Base-by-base conservation (phyloP, 2,113 vertebrate species). In the Damaliscus lunatus region DNA sequence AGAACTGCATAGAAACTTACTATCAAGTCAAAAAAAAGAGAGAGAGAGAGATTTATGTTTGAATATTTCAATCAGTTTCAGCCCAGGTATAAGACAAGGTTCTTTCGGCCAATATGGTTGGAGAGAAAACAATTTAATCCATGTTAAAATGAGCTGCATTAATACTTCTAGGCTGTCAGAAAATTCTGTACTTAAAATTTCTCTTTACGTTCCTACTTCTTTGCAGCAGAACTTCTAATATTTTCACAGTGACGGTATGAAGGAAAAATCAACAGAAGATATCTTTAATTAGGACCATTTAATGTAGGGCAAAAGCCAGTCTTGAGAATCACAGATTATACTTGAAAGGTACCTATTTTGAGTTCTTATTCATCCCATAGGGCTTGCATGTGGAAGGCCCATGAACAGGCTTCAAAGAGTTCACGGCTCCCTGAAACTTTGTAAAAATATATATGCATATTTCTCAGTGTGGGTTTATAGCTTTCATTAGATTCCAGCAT, bases 401-500 rank as follows among this genome's bases (percentile, higher is more conserved):
- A 88, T 46, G 40, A 88, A 96, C 92, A 95, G 3, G 0, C 16
- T 88, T 97, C 90, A 93, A 91, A 94, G 36, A 88, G n/a, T 52
- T 95, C 33, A 50, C 40, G n/a, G 88, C 78, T 25, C 21, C 40
- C 60, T 94, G 36, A 92, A 96, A 97, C 55, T 94, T 83, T 71
- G 57, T 60, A 88, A 90, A 96, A 94, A 80, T 95, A 50, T 86
- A 94, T 97, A 92, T 96, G 27, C 64, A 95, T 94, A 88, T 78
- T 97, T 95, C 83, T 88, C 94, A 90, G 27, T 97, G 17, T 91
- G 94, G 25, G 16, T 64, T 95, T 83, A 87, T 25, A 59, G 43
- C 53, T 93, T 97, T 97, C 86, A 87, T 95, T 97, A 95, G 81
- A 97, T 81, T 96, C 43, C 88, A 89, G 67, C 77, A 88, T 57